phyloP scores from a whole-genome alignment of 2,888 invertebrate species.

The Empis stercorea region DNA sequence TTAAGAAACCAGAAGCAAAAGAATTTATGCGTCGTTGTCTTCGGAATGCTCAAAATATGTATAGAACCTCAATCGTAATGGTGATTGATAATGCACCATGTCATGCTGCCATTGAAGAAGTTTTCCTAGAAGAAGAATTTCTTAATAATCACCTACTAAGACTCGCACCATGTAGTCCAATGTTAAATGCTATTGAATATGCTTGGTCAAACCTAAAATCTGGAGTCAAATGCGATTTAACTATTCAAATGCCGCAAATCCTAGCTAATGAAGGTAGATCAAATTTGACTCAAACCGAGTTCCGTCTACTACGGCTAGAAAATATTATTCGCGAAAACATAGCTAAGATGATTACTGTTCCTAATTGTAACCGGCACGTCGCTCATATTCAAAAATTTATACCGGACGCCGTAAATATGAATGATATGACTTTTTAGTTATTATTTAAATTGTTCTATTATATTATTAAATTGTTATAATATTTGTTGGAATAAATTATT shows the following conservation, averaged over 20 bases:
- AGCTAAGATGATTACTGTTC: background rate
- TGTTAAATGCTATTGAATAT: conserved; percentile 2
- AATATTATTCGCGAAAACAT: background rate
- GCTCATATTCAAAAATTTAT: background rate
- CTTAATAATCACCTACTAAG: conserved; percentile 1
- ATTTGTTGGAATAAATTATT: background rate
- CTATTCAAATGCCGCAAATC: background rate
- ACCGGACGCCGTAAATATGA: background rate
- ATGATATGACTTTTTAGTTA: too few relatives aligned
- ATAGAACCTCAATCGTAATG: conserved; percentile 1
- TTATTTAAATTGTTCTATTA: too few relatives aligned
- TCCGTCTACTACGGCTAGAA: background rate
- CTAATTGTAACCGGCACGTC: background rate
- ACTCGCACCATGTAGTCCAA: conserved; percentile 1
- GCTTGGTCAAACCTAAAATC: conserved; percentile 1
- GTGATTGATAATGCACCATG: conserved; percentile 1
- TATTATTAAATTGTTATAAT: background rate
- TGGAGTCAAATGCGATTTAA: background rate
- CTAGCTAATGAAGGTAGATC: background rate
- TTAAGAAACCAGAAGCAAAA: background rate
- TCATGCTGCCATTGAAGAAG: conserved; percentile 1
- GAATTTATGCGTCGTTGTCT: background rate
- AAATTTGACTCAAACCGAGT: background rate
- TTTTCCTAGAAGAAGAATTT: background rate
- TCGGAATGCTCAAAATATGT: conserved; percentile 1